Base-by-base conservation (phyloP, 2,888 invertebrate species). In the Anodontia alba region DNA sequence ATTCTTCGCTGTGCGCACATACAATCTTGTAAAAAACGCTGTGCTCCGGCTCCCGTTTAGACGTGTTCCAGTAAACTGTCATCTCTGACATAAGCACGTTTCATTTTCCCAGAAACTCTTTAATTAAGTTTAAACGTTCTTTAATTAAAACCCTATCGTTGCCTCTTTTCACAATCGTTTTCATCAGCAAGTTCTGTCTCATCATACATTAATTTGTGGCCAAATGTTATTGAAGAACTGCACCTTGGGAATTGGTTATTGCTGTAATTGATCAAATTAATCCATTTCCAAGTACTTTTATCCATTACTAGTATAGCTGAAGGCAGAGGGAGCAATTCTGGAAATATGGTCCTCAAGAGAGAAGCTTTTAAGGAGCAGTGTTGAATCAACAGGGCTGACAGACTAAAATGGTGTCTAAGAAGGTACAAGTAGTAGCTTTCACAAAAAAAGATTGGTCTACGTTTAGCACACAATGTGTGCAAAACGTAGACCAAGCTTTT, bases 181-280 rank as follows among this genome's bases (percentile, higher is more conserved):
- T 76, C 80, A 73, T 81, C 84, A 75, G 79, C 70, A 76, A 81
- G 75, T 73, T 80, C 76, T 81, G 84, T 82, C 85, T 82, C 85
- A 80, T 80, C 82, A 73, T 82, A 81, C 85, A 85, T 85, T 85
- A 82, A 85, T 85, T 85, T 85, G 85, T 76, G 82, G 85, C 82
- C 85, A 82, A 85, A 85, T 85, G 85, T 85, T 85, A 85, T 85
- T 85, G 85, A 77, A 76, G 82, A 76, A 78, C 76, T 66, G 73
- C 78, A 71, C 74, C 76, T 51, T 20, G 85, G 85, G 85, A 82
- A 75, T 78, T 71, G 57, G 76, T 80, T 82, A 82, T 78, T 80
- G 80, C 80, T 76, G 80, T 82, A 85, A 85, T 85, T 85, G 85
- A 85, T 85, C 82, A 85, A 85, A 85, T 85, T 85, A 85, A 85